phyloP scores from a whole-genome alignment of 1,140 invertebrate genomes.

The Drosophila baimaii region DNA sequence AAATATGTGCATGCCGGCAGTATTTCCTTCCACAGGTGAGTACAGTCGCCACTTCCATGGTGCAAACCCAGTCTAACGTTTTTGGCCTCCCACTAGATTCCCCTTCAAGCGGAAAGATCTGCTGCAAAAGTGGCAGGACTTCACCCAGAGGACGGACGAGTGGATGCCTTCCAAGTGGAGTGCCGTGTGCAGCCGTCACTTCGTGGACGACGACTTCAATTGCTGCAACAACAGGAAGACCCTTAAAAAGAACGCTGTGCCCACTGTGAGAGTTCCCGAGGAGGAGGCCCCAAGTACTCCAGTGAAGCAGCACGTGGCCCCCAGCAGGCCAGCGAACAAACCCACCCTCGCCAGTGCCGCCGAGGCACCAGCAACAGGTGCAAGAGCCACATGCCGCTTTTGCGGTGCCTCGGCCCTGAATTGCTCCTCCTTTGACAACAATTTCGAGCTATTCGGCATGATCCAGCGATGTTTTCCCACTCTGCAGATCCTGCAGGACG shows the following conservation, averaged over 20 bases:
- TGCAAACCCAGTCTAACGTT: fast-evolving
- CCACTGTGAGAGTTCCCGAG: constrained; percentile 43
- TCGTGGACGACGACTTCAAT: constrained; percentile 69
- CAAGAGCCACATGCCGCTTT: constrained; percentile 68
- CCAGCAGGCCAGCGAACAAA: constrained; percentile 12
- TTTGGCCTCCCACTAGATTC: constrained; percentile 59
- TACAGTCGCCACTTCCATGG: too few species aligned
- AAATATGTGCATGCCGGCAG: constrained; percentile 80
- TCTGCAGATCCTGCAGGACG: constrained; percentile 78
- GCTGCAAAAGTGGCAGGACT: constrained; percentile 75
- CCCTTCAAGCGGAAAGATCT: constrained; percentile 74
- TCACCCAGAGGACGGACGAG: constrained; percentile 63
- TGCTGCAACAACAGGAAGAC: constrained; percentile 71
- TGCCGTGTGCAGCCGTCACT: constrained; percentile 77
- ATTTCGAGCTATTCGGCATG: constrained; percentile 77
- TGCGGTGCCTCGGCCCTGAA: constrained; percentile 57
- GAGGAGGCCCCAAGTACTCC: constrained; percentile 22
- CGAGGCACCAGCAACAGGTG: constrained; percentile 19
- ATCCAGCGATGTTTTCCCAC: constrained; percentile 82
- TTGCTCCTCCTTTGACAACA: constrained; percentile 72
- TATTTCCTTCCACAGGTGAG: constrained; percentile 80
- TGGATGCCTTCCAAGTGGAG: constrained; percentile 83
- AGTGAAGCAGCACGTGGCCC: constrained; percentile 45
- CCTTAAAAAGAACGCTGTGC: constrained; percentile 75
- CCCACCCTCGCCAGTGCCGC: constrained; percentile 42